Evolutionary conservation across 2,888 invertebrate genomes (phyloP).

Genomic region (Idaea biselata): DNA sequence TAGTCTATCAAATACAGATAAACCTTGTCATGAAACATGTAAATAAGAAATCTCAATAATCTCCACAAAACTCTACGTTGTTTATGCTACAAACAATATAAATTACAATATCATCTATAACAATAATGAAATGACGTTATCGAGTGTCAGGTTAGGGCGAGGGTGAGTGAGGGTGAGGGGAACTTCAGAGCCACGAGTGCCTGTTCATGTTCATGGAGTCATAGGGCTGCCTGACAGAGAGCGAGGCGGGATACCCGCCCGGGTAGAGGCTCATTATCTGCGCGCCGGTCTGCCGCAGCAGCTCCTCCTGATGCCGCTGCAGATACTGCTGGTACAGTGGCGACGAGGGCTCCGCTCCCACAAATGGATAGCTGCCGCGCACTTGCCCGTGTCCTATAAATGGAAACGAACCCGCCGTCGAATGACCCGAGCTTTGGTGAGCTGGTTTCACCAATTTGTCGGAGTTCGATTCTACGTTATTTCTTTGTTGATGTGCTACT

Average conservation of each 20-base stretch:
- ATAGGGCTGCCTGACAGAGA: slow-evolving; percentile 87
- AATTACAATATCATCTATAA: slow-evolving; percentile 64
- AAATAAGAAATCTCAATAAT: slow-evolving; percentile 48
- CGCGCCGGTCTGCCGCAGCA: slow-evolving; percentile 80
- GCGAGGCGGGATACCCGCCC: slow-evolving; percentile 81
- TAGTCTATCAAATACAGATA: slow-evolving; percentile 27
- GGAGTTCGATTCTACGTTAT: slow-evolving; percentile 48
- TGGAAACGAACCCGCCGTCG: slow-evolving; percentile 74
- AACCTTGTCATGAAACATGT: slow-evolving; percentile 51
- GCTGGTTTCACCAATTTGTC: slow-evolving; percentile 73
- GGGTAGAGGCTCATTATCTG: slow-evolving; percentile 84
- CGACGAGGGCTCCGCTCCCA: slow-evolving; percentile 82
- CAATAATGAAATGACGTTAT: slow-evolving; percentile 31
- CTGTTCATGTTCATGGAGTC: slow-evolving; percentile 84
- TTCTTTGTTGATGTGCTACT: slow-evolving; percentile 70
- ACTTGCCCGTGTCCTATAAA: slow-evolving; percentile 82
- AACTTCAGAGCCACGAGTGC: slow-evolving; percentile 84
- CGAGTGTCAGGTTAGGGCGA: slow-evolving; percentile 25
- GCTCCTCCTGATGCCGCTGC: slow-evolving; percentile 82
- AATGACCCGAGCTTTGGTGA: slow-evolving; percentile 64
- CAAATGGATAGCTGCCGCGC: slow-evolving; percentile 82
- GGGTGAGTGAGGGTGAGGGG: too few relatives aligned
- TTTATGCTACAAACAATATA: slow-evolving; percentile 63
- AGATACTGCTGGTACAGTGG: slow-evolving; percentile 88
- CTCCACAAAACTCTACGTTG: slow-evolving; percentile 51